phyloP scores from a whole-genome alignment of 2,113 vertebrate genomes.

The Neolamprologus falcicula region DNA sequence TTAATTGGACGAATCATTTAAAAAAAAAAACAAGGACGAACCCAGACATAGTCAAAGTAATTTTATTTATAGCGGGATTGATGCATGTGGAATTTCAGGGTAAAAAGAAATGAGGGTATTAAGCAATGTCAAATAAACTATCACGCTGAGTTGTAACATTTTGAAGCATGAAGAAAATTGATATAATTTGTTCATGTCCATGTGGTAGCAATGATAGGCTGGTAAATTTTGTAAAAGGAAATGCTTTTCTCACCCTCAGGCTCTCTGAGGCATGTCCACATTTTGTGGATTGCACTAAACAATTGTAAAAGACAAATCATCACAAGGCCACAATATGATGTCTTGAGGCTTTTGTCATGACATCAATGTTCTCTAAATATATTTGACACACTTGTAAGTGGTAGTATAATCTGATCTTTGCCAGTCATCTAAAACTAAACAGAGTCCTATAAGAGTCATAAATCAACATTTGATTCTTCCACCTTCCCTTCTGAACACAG shows the following conservation, averaged over 20 bases:
- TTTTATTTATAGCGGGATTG: background rate
- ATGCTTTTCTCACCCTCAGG: background rate
- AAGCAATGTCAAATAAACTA: background rate
- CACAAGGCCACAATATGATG: background rate
- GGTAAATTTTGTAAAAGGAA: background rate
- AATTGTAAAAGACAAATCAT: background rate
- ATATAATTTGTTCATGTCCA: background rate
- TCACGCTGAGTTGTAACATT: background rate
- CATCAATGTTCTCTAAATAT: background rate
- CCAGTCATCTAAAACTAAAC: background rate
- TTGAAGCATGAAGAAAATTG: background rate
- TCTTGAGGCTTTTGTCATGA: background rate
- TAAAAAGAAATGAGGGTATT: background rate
- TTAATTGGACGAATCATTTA: fast-evolving
- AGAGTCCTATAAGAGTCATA: background rate
- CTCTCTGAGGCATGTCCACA: background rate
- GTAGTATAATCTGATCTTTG: background rate
- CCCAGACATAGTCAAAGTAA: background rate
- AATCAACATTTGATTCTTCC: background rate
- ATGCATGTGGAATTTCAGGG: background rate
- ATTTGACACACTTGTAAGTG: background rate
- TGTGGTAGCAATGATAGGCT: background rate
- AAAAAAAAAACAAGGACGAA: fast-evolving
- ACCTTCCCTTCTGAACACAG: background rate
- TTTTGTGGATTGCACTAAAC: background rate